Evolutionary conservation across 2,888 invertebrate species (phyloP), one percentile per base, ranked within the genome.

Genomic region (Cremastinae sp.): DNA sequence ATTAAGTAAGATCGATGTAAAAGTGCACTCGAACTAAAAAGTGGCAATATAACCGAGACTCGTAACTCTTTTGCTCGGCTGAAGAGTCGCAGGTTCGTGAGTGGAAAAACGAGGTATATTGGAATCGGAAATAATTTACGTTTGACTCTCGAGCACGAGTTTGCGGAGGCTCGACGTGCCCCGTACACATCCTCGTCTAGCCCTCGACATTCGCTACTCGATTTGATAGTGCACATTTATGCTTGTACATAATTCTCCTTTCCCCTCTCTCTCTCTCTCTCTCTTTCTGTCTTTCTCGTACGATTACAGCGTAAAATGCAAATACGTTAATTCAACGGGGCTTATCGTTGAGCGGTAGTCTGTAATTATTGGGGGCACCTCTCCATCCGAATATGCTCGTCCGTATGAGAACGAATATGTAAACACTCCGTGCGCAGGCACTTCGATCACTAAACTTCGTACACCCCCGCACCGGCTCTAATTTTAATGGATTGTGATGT

Each of bases 241-340:
- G 28, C 28, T 28, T 5, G 28, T 28, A 28, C 28, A 28, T 28
- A 28, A 28, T 3, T n/a, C n/a, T n/a, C n/a, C n/a, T 9, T 37
- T 9, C 4, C 9, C 37, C 9, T 37, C 41, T 41, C 12, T 41
- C 41, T 8, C 2, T 41, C n/a, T 41, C 41, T 8, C 41, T 41
- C 41, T 2, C 4, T 41, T 12, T 41, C 41, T 8, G 2, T 41
- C 12, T 41, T 12, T 41, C 41, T 8, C 4, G 10, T 55, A 70
- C 35, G 37, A 41, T 10, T 49, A 22, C 45, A 78, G 62, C 70
- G 72, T 82, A 80, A 83, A 83, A 81, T 80, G 81, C 79, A 80
- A 81, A 83, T 83, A 79, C 80, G 80, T 74, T 83, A 81, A 83
- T 83, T 80, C 82, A 80, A 53, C 66, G 80, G 72, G 80, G 81